Base-by-base conservation (phyloP, 2,888 invertebrate genomes). In the Sphinx pinastri region DNA sequence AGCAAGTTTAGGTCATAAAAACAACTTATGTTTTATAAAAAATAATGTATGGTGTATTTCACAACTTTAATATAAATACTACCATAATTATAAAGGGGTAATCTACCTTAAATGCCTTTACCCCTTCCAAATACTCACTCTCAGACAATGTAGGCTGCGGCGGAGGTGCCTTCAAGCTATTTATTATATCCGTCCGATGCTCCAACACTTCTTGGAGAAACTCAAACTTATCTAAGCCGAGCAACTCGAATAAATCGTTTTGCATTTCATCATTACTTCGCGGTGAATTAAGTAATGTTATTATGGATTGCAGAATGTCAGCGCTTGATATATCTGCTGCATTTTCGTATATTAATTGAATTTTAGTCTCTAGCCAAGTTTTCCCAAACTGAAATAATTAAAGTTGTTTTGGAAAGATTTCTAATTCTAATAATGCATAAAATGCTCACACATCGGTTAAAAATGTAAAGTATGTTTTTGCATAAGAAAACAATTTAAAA, bases 141-240 rank as follows among this genome's bases (percentile, higher is more conserved):
- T 92, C 91, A 68, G 88, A 81, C 68, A 93, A 80, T 2, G 88
- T 80, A 5, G 90, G 89, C n/a, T 86, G 90, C 0, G 79, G 76
- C 0, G 79, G 82, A 0, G 84, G 86, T 8, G 82, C 81, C 58
- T 76, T 83, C 71, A 94, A 83, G 73, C 91, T 92, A n/a, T 88
- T 83, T 2, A 89, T 85, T 12, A 96, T 95, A 75, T 93, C 95
- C 66, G 89, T 87, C 13, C 97, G 94, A 77, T 97, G 95, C 68
- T 95, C 92, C 47, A 98, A 86, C 72, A 98, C 87, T 55, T 94
- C 92, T 72, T 95, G 95, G 47, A 97, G 96, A 71, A 98, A 94
- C 81, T 97, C 97, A 86, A 98, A 96, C 79, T 96, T 93, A 77
- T 98, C 98, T 86, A 97, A 98, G 0, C 99, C 99, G 38, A 98